These are phyloP conservation scores for Chionomys nivalis DNA, from an alignment of 2,113 vertebrate species.

Conservation along the genomic window DNA sequence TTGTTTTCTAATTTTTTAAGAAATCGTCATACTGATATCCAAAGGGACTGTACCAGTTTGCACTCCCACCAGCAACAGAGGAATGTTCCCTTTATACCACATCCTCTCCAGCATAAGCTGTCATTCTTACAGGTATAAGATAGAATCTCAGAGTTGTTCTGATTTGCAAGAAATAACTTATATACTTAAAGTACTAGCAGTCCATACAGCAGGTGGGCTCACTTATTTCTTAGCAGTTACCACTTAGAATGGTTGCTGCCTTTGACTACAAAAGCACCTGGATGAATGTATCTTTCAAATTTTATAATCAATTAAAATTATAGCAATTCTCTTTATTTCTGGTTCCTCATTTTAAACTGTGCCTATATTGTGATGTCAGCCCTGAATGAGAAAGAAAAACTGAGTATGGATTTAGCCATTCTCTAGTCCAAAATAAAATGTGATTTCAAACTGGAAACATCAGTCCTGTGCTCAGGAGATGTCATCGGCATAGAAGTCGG, in stretches of 20 bases:
- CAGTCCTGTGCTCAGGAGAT: background rate
- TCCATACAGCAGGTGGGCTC: background rate
- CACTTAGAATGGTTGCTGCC: background rate
- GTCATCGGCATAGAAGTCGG: background rate
- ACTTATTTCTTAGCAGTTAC: slow-evolving; percentile 18
- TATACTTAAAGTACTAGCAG: slow-evolving; percentile 26
- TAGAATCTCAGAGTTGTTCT: too few species aligned
- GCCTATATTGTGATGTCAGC: background rate
- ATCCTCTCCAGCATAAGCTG: too few species aligned
- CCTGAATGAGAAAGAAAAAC: background rate
- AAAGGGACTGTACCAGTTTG: too few species aligned
- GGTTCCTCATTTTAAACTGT: background rate
- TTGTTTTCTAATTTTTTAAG: too few species aligned
- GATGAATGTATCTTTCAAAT: slow-evolving; percentile 7
- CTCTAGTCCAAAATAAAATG: background rate
- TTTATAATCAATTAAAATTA: background rate
- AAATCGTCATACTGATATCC: too few species aligned
- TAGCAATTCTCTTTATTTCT: background rate
- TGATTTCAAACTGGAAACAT: slow-evolving; percentile 20
- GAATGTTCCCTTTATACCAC: too few species aligned
- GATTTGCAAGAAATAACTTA: background rate
- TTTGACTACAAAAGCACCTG: background rate
- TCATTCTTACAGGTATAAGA: too few species aligned
- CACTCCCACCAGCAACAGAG: too few species aligned
- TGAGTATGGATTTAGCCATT: background rate